phyloP scores from a whole-genome alignment of 1,140 invertebrate species.

The Drosophila triauraria region DNA sequence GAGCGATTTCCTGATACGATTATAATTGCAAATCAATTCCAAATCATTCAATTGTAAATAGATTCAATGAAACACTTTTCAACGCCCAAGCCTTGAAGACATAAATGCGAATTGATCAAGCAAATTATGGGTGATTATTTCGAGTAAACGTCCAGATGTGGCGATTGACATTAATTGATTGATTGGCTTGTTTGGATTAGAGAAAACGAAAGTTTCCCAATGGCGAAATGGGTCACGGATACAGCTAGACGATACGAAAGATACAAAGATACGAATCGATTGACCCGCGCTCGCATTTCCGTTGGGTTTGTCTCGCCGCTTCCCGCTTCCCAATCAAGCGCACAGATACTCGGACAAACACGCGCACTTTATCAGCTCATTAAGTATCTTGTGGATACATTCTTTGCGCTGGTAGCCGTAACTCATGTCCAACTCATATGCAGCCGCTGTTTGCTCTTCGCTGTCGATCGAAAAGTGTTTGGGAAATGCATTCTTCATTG shows the following conservation, averaged over 20 bases:
- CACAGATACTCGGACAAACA: conserved; percentile 42
- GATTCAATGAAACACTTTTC: conserved; percentile 49
- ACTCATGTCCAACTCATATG: conserved; percentile 50
- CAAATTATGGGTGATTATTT: conserved; percentile 73
- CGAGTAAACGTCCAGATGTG: conserved; percentile 41
- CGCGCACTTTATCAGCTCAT: conserved; percentile 74
- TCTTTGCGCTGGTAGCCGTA: conserved; percentile 30
- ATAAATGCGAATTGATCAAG: conserved; percentile 68
- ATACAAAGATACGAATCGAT: conserved; percentile 45
- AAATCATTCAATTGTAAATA: conserved; percentile 68
- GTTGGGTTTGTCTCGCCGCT: conserved; percentile 39
- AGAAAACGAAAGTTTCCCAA: conserved; percentile 69
- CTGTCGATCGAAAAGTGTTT: conserved; percentile 60
- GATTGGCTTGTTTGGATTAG: conserved; percentile 77
- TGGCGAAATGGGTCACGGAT: conserved; percentile 65
- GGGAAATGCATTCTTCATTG: conserved; percentile 75
- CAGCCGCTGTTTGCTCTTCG: conserved; percentile 49
- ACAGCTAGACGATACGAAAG: conserved; percentile 41
- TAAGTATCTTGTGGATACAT: conserved; percentile 59
- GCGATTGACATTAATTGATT: conserved; percentile 75
- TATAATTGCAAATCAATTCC: conserved; percentile 75
- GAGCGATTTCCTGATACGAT: conserved; percentile 34
- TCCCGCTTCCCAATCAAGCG: conserved; percentile 58
- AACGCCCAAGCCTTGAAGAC: conserved; percentile 35
- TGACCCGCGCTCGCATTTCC: conserved; percentile 48